Percentiles rank a stretch among this genome's conserved stretches.
Evolutionary conservation across 92 coral and sea anemone species (phyloP).

Genomic region (Metridium senile): DNA sequence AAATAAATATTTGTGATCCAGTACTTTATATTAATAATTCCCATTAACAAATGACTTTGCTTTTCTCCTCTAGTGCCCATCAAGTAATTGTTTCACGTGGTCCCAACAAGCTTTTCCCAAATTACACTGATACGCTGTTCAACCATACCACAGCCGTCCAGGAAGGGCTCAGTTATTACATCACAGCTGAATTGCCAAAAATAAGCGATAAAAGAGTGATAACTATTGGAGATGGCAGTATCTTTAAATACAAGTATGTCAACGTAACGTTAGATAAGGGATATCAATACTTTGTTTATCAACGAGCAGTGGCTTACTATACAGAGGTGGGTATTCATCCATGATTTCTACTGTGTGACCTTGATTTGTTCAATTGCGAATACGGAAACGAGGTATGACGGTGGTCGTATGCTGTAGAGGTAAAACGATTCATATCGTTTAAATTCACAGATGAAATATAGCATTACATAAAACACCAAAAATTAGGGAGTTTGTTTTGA

Average conservation of each 20-base stretch:
- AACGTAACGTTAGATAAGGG: slow-evolving; percentile 14
- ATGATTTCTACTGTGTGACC: too few relatives aligned
- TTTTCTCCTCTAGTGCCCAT: too few relatives aligned
- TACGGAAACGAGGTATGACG: too few relatives aligned
- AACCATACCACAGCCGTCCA: background rate
- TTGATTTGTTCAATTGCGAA: too few relatives aligned
- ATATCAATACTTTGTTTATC: background rate
- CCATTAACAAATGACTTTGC: too few relatives aligned
- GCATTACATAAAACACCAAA: background rate
- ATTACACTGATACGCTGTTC: background rate
- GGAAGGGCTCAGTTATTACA: background rate
- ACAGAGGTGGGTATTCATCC: background rate
- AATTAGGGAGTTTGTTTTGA: too few relatives aligned
- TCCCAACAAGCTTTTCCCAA: background rate
- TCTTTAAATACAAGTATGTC: slow-evolving; percentile 5
- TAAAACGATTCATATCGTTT: background rate
- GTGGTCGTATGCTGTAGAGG: too few relatives aligned
- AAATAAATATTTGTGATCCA: too few relatives aligned
- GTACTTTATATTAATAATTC: too few relatives aligned
- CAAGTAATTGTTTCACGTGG: slow-evolving; percentile 12
- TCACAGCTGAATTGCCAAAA: slow-evolving; percentile 1
- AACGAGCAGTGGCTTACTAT: slow-evolving; percentile 17
- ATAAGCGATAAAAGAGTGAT: background rate
- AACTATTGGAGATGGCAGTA: slow-evolving; percentile 19
- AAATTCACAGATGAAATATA: background rate